A percentile compares a stretch with the other conserved stretches of the same genome.
phyloP scores from a whole-genome alignment of 2,797 vertebrate genomes.

The Pseudochirops corinnae region DNA sequence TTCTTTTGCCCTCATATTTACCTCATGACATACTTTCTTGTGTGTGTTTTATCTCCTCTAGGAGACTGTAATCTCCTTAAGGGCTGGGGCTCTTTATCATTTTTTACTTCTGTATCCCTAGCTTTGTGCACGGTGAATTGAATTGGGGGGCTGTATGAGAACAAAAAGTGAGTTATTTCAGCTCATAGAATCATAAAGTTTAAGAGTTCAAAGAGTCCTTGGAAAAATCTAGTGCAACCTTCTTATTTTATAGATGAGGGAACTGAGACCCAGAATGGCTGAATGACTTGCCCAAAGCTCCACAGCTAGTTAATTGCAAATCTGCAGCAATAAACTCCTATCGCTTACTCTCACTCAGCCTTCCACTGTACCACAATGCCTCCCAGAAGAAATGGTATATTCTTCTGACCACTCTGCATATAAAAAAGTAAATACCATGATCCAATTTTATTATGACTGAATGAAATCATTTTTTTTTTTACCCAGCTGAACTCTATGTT shows the following conservation, averaged over 20 bases:
- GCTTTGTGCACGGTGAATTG: not conserved
- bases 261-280: not conserved
- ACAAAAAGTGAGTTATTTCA: not conserved
- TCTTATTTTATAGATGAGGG: not conserved
- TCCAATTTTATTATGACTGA: not conserved
- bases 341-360: not conserved
- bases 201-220: not conserved
- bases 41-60: not conserved
- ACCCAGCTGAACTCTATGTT: slow-evolving; percentile 94
- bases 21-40: not conserved
- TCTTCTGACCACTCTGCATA: not conserved
- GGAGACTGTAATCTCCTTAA: not conserved
- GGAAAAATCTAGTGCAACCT: not conserved
- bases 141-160: not conserved
- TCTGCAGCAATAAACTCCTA: not conserved
- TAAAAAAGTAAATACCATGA: not conserved
- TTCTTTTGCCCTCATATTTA: not conserved
- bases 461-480: slow-evolving; percentile 9
- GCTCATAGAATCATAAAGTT: not conserved
- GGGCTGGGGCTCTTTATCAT: not conserved
- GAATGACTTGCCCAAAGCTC: not conserved
- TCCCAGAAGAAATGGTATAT: not conserved
- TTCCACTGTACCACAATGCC: not conserved
- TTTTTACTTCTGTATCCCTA: not conserved
- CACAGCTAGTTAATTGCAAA: not conserved